Conservation (phyloP, 2,888 invertebrate species). For the Latrodectus elegans region DNA sequence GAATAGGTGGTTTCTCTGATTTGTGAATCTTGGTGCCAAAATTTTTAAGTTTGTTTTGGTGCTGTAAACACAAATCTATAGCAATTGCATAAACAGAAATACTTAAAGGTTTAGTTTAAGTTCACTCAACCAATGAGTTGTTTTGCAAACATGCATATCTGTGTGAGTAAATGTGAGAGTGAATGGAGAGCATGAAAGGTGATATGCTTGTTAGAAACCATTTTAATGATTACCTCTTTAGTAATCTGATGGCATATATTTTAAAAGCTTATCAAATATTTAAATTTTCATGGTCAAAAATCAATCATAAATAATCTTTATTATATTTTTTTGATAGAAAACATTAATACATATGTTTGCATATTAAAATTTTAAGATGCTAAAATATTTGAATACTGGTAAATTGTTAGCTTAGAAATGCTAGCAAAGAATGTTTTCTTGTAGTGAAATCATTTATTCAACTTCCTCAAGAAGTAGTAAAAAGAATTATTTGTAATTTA, state of each 20-base stretch:
- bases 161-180: background rate
- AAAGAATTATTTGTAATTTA: too few species aligned
- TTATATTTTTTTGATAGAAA: too few species aligned
- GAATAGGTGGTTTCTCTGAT: slow-evolving; percentile 46
- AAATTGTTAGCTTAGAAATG: too few species aligned
- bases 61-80: slow-evolving; percentile 63
- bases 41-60: slow-evolving; percentile 19
- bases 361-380: too few species aligned
- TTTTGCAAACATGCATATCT: slow-evolving; percentile 29
- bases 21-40: slow-evolving; percentile 66
- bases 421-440: too few species aligned
- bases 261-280: background rate
- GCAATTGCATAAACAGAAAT: background rate
- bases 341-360: too few species aligned
- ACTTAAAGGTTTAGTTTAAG: slow-evolving; percentile 1
- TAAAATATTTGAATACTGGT: too few species aligned
- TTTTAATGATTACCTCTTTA: slow-evolving; percentile 72
- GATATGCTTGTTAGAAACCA: slow-evolving; percentile 15
- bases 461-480: too few species aligned
- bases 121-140: slow-evolving; percentile 13
- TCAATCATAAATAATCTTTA: too few species aligned
- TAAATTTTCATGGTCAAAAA: too few species aligned
- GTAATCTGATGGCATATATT: slow-evolving; percentile 74
- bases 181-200: too few species aligned
- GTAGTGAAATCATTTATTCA: too few species aligned